Evolutionary conservation across 2,113 vertebrate species (phyloP), one percentile per base, ranked within the genome.

Genomic region (Balaeniceps rex): DNA sequence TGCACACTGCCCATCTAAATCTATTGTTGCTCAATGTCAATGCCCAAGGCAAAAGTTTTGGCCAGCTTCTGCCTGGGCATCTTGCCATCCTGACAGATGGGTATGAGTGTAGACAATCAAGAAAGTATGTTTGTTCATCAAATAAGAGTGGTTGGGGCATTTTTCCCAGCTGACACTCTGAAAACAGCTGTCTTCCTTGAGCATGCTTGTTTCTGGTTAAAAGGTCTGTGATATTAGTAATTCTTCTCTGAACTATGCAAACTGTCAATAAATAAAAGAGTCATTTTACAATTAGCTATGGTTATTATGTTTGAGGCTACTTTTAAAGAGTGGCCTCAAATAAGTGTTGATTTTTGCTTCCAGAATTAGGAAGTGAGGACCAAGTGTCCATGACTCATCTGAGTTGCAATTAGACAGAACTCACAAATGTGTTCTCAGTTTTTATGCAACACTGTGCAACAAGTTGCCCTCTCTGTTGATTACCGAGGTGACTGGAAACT

Each of bases 1-100:
- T 12, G 11, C 91, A 89, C 90, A 85, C 75, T 94, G 81, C 83
- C 90, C 86, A 57, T 96, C 91, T 94, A 94, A 97, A 96, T 61
- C 96, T 93, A 93, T 97, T 97, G 93, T 96, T 95, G 71, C 68
- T 97, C 85, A 76, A n/a, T 87, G 91, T 93, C 84, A 94, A 88
- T 95, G 96, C 96, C 95, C 87, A 94, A 94, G 96, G 96, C 96
- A 96, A 97, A 97, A 97, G 91, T 94, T 97, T 96, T 97, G 96
- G 96, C 96, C 88, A 94, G 91, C 91, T 94, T 94, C 84, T 94
- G 80, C 91, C 93, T 94, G 97, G 97, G 97, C 97, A 92, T 70
- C 47, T 8, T 84, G 96, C 97, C 97, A 97, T 97, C 83, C 65
- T 71, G 77, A 96, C 97, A 98, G 97, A 98, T 97, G 97, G 97